A percentile compares a stretch with the other conserved stretches of the same genome.
These are phyloP conservation scores for Cerceris ruficornis DNA, from an alignment of 2,888 invertebrate genomes.

Conservation along the genomic window DNA sequence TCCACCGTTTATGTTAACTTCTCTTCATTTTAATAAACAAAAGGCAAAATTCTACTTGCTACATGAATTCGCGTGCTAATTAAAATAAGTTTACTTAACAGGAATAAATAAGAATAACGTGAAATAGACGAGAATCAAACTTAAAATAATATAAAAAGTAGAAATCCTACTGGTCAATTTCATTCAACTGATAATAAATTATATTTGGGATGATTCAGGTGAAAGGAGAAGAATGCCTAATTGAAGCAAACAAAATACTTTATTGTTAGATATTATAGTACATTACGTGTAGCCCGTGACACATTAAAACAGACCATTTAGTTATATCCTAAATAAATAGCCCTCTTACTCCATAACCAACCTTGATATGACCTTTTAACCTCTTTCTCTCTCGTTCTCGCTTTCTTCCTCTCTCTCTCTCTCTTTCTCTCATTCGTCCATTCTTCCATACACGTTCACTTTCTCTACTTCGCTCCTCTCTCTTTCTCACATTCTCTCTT, in stretches of 20 bases:
- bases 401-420: constrained; percentile 61
- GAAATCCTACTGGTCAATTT: no score
- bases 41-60: no score
- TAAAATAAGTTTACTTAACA: no score
- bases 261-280: constrained; percentile 82
- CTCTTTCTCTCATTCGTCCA: constrained; percentile 45
- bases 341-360: constrained; percentile 80
- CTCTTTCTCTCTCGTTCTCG: constrained; percentile 59
- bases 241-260: constrained; percentile 82
- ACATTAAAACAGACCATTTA: constrained; percentile 82
- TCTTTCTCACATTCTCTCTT: constrained; percentile 37
- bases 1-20: no score
- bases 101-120: no score
- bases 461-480: constrained; percentile 40
- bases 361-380: constrained; percentile 80
- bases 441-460: constrained; percentile 16
- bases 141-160: no score
- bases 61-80: no score
- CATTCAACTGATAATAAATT: neutral
- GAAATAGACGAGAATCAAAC: no score
- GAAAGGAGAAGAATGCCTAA: neutral
- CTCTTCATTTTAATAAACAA: no score
- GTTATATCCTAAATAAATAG: constrained; percentile 81
- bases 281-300: constrained; percentile 82
- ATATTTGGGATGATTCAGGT: no score